A percentile compares a stretch with the other conserved stretches of the same genome.
phyloP scores from a whole-genome alignment of 2,113 vertebrate species.

The Gobius niger region DNA sequence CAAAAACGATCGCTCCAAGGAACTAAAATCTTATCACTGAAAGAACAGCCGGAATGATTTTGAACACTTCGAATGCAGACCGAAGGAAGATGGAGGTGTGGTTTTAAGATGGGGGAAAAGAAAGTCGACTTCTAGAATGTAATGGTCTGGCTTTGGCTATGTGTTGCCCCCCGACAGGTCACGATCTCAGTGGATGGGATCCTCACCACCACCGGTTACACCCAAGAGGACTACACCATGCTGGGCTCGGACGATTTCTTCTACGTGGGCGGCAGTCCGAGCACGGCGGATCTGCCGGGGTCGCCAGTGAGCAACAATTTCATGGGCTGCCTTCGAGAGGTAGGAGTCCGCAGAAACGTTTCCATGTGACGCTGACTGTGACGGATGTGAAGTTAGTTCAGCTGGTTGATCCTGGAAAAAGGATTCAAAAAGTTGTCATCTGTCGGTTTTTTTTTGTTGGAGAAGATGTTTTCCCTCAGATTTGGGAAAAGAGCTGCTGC shows the following conservation, averaged over 20 bases:
- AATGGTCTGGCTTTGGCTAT: slow-evolving; percentile 86
- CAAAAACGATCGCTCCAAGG: slow-evolving; percentile 62
- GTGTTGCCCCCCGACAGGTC: slow-evolving; percentile 85
- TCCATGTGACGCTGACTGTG: neutral
- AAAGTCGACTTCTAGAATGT: slow-evolving; percentile 61
- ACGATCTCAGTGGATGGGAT: slow-evolving; percentile 98
- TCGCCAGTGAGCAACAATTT: slow-evolving; percentile 99
- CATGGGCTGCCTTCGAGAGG: slow-evolving; percentile 98
- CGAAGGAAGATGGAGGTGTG: slow-evolving; percentile 60
- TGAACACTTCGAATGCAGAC: slow-evolving; percentile 66
- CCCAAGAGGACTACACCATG: slow-evolving; percentile 99
- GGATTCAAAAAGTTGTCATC: no score
- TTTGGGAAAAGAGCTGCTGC: no score
- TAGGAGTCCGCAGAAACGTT: slow-evolving; percentile 45
- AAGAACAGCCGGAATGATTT: slow-evolving; percentile 39
- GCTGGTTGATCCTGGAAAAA: no score
- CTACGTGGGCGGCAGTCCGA: slow-evolving; percentile 96
- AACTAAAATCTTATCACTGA: slow-evolving; percentile 45
- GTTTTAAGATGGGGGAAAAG: slow-evolving; percentile 16
- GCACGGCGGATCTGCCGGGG: slow-evolving; percentile 94
- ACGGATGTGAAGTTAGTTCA: neutral
- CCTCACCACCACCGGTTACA: slow-evolving; percentile 97
- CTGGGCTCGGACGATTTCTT: slow-evolving; percentile 98
- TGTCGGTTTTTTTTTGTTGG: no score
- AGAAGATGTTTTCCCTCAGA: no score